Evolutionary conservation across 2,888 invertebrate species (phyloP).

Genomic region (Drosophila macrospina): DNA sequence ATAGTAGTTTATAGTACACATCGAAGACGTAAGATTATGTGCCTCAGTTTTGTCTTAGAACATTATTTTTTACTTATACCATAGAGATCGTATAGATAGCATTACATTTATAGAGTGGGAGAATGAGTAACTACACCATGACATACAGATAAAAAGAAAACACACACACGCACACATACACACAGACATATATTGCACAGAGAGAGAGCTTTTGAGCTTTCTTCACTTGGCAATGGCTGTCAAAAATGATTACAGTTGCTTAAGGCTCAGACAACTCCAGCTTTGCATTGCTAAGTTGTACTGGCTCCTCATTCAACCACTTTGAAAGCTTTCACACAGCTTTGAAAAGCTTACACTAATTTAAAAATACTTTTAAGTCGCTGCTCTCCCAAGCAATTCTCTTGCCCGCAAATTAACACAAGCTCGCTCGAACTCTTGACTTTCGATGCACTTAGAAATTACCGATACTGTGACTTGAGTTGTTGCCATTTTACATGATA

Average conservation of each 20-base stretch:
- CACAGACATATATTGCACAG: background rate
- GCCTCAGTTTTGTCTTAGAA: conserved; percentile 72
- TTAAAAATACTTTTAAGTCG: background rate
- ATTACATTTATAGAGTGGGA: conserved; percentile 26
- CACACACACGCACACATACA: no score
- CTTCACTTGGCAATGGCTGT: background rate
- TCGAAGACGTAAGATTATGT: conserved; percentile 72
- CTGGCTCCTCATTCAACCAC: background rate
- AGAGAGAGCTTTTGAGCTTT: background rate
- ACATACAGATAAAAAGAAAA: conserved; percentile 24
- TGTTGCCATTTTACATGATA: conserved; percentile 60
- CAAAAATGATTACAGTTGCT: background rate
- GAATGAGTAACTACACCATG: conserved; percentile 28
- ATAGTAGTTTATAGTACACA: conserved; percentile 43
- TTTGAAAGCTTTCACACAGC: conserved; percentile 1
- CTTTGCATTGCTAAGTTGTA: background rate
- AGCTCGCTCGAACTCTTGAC: no score
- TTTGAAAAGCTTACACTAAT: background rate
- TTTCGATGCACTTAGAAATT: conserved; percentile 15
- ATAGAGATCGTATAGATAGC: conserved; percentile 46
- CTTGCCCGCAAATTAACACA: conserved; percentile 25
- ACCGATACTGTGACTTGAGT: conserved; percentile 61
- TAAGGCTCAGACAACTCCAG: background rate
- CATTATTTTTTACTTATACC: conserved; percentile 36
- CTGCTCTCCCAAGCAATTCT: background rate